phyloP scores from a whole-genome alignment of 2,797 vertebrate genomes.

The Malacoraja senta region DNA sequence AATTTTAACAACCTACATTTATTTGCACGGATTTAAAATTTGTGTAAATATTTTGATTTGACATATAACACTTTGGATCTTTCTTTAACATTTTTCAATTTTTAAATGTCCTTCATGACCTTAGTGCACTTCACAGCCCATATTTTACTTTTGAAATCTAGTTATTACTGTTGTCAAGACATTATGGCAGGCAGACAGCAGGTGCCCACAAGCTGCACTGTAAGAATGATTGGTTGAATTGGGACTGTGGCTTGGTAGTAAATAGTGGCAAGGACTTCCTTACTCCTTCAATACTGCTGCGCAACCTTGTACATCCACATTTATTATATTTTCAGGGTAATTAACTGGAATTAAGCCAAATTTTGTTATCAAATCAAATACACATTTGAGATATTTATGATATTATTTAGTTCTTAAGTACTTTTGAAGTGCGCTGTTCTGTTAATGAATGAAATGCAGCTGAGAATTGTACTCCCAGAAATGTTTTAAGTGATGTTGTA shows the following conservation, averaged over 20 bases:
- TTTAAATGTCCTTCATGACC: neutral
- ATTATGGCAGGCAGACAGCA: neutral
- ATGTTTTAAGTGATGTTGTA: too few relatives aligned
- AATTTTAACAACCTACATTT: too few relatives aligned
- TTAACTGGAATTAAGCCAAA: too few relatives aligned
- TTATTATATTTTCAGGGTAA: too few relatives aligned
- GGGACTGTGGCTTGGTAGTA: neutral
- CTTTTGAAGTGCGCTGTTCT: too few relatives aligned
- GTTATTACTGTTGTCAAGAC: neutral
- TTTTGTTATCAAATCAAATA: too few relatives aligned
- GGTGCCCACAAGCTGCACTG: neutral
- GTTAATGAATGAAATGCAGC: too few relatives aligned
- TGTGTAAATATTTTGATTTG: neutral
- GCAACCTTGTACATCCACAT: too few relatives aligned
- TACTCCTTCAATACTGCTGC: too few relatives aligned
- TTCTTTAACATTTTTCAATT: neutral
- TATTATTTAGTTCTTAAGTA: too few relatives aligned
- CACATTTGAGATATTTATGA: too few relatives aligned
- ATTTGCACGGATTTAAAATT: neutral
- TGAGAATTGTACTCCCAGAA: too few relatives aligned
- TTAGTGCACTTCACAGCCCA: neutral
- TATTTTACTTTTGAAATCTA: neutral
- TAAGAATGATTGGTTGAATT: neutral
- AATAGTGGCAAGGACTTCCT: neutral
- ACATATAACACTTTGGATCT: neutral